Evolutionary conservation across 2,113 vertebrate genomes (phyloP), one percentile per base, ranked within the genome.

Genomic region (Microtus oregoni): DNA sequence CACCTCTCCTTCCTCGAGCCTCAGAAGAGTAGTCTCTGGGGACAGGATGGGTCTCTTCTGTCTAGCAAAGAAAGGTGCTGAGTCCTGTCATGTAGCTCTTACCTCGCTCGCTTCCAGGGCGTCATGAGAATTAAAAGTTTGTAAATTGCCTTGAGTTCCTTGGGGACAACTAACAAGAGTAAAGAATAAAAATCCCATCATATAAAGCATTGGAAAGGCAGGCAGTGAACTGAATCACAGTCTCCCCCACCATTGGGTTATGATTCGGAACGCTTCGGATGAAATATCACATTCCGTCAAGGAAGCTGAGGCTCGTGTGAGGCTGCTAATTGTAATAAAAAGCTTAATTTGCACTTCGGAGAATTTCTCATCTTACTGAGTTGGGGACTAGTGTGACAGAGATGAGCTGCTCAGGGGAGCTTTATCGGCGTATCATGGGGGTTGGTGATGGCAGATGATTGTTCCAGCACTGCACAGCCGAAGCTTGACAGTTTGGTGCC

Each of bases 121-220:
- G 38, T 95, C 96, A 83, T 35, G 89, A 97, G 89, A 96, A 95
- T 96, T 94, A 94, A 76, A 94, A 95, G 86, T 96, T 94, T 96
- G 81, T 94, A 96, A 96, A 94, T 96, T 96, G 91, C 92, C 38
- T 96, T 70, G 72, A 75, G 75, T 92, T 96, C 93, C 93, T 96
- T 91, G 61, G 93, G 89, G 68, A 94, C 44, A 83, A 83, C 82
- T 70, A 58, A 63, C 73, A 89, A 96, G 83, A 70, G 75, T 67
- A 79, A 92, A 92, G 95, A 91, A 93, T 83, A 50, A 94, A 96
- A 97, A 79, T 95, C 79, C 65, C 86, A 87, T 94, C 81, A 10
- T 58, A 50, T 35, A 87, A 95, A 87, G 82, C 94, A 58, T 75
- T 63, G 89, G 88, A 94, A 17, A 97, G 90, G 76, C 41, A 91